Conservation (phyloP, 2,888 invertebrate genomes). For the Diplolepis rosae region DNA sequence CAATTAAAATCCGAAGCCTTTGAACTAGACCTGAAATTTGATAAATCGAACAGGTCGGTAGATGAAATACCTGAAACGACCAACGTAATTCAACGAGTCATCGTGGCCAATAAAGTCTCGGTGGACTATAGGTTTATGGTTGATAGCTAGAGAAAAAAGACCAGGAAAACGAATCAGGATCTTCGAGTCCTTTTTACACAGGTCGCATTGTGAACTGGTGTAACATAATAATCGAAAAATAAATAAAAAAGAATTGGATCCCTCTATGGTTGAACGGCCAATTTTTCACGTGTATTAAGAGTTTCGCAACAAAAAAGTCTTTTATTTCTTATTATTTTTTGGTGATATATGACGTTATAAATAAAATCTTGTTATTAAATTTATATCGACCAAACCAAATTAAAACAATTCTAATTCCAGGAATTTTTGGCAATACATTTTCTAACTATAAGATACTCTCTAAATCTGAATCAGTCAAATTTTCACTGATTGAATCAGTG, state of each 20-base stretch:
- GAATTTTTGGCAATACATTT: too few species aligned
- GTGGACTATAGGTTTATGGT: not conserved
- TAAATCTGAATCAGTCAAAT: too few species aligned
- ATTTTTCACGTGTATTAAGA: slow-evolving; percentile 5
- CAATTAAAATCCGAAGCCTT: not conserved
- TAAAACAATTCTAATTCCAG: too few species aligned
- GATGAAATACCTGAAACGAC: not conserved
- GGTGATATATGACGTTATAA: not conserved
- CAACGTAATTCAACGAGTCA: not conserved
- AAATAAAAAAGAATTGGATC: not conserved
- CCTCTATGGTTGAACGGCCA: not conserved
- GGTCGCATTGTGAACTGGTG: not conserved
- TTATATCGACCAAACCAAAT: not conserved
- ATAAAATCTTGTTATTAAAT: not conserved
- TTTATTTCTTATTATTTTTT: not conserved
- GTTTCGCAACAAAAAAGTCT: not conserved
- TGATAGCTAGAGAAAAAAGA: not conserved
- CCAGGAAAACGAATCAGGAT: not conserved
- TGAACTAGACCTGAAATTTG: not conserved
- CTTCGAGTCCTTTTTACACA: not conserved
- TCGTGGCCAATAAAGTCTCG: not conserved
- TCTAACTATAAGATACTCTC: too few species aligned
- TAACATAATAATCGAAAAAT: not conserved
- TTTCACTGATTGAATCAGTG: too few species aligned
- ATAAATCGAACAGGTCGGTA: not conserved